These are phyloP conservation scores for Stegodyphus dumicola DNA, from an alignment of 1,140 invertebrate genomes.

Conservation along the genomic window DNA sequence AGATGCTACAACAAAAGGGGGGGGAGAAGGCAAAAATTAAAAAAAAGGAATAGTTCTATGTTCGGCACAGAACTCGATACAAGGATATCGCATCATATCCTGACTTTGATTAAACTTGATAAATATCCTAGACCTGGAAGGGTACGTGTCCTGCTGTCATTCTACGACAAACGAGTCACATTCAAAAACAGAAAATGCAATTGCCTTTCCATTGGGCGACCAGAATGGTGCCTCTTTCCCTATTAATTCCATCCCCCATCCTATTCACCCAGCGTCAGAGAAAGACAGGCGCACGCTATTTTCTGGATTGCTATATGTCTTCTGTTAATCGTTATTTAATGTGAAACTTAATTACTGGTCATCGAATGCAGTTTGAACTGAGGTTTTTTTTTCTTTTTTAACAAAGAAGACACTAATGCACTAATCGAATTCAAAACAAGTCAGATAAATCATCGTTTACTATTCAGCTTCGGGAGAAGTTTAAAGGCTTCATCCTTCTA, in stretches of 20 bases:
- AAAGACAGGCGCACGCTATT: slow-evolving; percentile 47
- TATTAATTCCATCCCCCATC: slow-evolving; percentile 29
- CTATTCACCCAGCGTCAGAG: slow-evolving; percentile 12
- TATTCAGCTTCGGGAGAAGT: slow-evolving; percentile 54
- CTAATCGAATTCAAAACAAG: slow-evolving; percentile 59
- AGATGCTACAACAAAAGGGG: background rate
- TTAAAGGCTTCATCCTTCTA: slow-evolving; percentile 57
- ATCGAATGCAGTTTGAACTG: slow-evolving; percentile 56
- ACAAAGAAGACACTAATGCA: slow-evolving; percentile 59
- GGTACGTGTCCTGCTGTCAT: slow-evolving; percentile 18
- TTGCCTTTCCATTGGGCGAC: slow-evolving; percentile 36
- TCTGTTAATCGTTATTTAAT: slow-evolving; percentile 59
- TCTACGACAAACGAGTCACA: slow-evolving; percentile 34
- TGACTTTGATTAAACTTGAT: slow-evolving; percentile 55
- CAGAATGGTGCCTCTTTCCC: no score
- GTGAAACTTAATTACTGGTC: slow-evolving; percentile 59
- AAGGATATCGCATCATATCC: slow-evolving; percentile 47
- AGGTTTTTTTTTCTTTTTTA: slow-evolving; percentile 43
- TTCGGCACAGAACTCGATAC: background rate
- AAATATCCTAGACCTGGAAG: slow-evolving; percentile 17
- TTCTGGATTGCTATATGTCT: slow-evolving; percentile 54
- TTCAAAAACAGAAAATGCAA: slow-evolving; percentile 54
- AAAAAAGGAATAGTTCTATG: background rate
- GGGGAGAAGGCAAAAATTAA: background rate
- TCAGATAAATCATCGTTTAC: slow-evolving; percentile 59